These are phyloP conservation scores for Malacoctenus gilli DNA, from an alignment of 2,797 vertebrate genomes.

Conservation along the genomic window DNA sequence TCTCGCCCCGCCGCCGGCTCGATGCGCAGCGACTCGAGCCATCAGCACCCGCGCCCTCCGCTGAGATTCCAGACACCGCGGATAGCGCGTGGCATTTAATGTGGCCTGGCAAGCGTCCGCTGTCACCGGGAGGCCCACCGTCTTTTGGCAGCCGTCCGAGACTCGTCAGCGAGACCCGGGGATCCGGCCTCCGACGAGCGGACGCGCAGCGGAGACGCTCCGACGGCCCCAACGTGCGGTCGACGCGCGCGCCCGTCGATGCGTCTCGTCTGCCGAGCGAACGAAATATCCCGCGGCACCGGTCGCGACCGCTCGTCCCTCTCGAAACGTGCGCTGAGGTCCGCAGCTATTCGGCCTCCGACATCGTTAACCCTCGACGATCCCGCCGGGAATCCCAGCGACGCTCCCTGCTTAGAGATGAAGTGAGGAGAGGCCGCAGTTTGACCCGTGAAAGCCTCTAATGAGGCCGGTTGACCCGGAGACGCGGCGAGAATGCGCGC, in stretches of 20 bases:
- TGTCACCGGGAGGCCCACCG: conserved; percentile 65
- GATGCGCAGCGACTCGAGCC: conserved; percentile 63
- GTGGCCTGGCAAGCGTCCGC: conserved; percentile 81
- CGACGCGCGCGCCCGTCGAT: no score
- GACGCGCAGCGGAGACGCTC: no score
- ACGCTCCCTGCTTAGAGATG: conserved; percentile 19
- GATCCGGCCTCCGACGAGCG: conserved; percentile 35
- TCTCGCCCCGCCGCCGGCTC: conserved; percentile 49
- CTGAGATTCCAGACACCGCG: conserved; percentile 84
- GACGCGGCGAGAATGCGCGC: conserved; percentile 5
- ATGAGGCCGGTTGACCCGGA: conserved; percentile 25
- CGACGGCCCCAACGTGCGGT: no score
- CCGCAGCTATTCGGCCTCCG: no score
- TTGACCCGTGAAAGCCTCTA: conserved; percentile 12
- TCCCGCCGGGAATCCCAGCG: conserved; percentile 32
- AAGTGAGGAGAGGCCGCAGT: conserved; percentile 23
- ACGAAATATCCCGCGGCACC: no score
- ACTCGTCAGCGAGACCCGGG: conserved; percentile 62
- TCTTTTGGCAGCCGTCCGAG: conserved; percentile 60
- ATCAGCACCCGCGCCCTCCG: conserved; percentile 69
- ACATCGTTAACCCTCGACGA: no score
- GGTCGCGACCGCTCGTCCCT: no score
- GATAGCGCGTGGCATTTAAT: conserved; percentile 84
- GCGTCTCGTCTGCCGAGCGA: no score
- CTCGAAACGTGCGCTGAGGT: no score